Conservation (phyloP, 2,113 vertebrate genomes). For the Bostrychus sinensis region DNA sequence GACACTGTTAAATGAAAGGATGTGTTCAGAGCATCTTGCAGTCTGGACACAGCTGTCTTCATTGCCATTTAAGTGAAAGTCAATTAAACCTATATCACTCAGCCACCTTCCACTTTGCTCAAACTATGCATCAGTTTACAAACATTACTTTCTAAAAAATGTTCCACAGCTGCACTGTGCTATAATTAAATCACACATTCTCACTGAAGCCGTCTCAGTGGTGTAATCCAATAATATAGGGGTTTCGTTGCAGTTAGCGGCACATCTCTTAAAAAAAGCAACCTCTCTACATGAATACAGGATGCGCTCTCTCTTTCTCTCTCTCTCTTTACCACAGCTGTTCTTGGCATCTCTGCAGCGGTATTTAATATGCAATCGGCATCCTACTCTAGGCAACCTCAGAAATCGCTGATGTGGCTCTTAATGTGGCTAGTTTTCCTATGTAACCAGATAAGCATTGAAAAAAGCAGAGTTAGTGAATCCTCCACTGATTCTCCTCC, state of each 20-base stretch:
- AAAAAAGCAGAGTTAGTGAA: not conserved
- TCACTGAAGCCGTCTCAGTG: conserved; percentile 40
- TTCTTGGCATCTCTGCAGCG: conserved; percentile 20
- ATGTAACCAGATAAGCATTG: conserved; percentile 7
- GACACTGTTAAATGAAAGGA: no score
- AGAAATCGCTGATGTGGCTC: conserved; percentile 21
- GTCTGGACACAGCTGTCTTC: not conserved
- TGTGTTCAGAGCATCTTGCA: not conserved
- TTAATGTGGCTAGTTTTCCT: conserved; percentile 28
- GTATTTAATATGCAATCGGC: conserved; percentile 46
- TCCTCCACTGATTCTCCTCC: not conserved
- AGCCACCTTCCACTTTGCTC: not conserved
- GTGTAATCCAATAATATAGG: conserved; percentile 66
- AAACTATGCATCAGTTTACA: conserved; percentile 28
- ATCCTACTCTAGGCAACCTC: conserved; percentile 36
- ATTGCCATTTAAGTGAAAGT: not conserved
- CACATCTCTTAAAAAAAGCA: conserved; percentile 37
- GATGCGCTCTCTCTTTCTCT: conserved; percentile 9
- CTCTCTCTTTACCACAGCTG: no score
- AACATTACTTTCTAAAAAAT: conserved; percentile 32
- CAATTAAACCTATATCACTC: not conserved
- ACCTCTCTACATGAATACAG: not conserved
- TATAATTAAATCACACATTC: conserved; percentile 57
- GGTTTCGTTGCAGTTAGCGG: conserved; percentile 51
- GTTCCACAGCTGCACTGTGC: conserved; percentile 28